phyloP scores from a whole-genome alignment of 2,797 vertebrate species.

The Gymnothorax reevesii region DNA sequence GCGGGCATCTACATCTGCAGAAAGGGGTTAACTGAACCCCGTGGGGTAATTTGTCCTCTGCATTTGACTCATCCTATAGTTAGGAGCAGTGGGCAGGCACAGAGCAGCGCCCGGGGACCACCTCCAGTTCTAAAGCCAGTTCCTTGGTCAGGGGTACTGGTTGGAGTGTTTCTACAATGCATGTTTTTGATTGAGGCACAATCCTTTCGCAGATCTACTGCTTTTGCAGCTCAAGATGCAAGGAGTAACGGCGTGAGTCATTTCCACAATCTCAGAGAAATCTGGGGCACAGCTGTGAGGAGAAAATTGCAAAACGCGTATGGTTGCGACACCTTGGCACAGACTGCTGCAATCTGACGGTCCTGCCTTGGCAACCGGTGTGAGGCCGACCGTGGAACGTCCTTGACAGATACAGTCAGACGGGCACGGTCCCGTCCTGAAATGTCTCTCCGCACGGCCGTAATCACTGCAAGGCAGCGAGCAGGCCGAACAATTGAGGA shows the following conservation, averaged over 20 bases:
- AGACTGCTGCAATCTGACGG: neutral
- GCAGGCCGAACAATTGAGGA: slow-evolving; percentile 57
- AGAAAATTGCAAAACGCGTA: neutral
- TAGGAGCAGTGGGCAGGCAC: no score
- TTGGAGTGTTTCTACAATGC: no score
- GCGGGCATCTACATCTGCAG: no score
- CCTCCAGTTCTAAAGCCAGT: no score
- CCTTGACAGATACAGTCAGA: neutral
- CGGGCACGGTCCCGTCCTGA: neutral
- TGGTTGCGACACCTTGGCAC: neutral
- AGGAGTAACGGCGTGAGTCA: neutral
- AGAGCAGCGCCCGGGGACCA: no score
- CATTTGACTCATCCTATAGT: no score
- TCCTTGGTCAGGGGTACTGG: no score
- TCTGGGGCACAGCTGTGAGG: neutral
- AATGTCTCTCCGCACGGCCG: neutral
- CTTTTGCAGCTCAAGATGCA: neutral
- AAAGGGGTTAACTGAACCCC: no score
- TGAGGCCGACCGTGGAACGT: neutral
- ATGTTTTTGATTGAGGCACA: no score
- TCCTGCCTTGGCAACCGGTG: neutral
- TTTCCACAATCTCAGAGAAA: neutral
- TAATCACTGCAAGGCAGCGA: slow-evolving; percentile 46
- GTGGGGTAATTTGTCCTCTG: no score
- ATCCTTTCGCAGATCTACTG: neutral